Percentiles rank a stretch among this genome's conserved stretches.
These are phyloP conservation scores for Oscheius sp. DNA, from an alignment of 1,140 invertebrate species.

Conservation along the genomic window DNA sequence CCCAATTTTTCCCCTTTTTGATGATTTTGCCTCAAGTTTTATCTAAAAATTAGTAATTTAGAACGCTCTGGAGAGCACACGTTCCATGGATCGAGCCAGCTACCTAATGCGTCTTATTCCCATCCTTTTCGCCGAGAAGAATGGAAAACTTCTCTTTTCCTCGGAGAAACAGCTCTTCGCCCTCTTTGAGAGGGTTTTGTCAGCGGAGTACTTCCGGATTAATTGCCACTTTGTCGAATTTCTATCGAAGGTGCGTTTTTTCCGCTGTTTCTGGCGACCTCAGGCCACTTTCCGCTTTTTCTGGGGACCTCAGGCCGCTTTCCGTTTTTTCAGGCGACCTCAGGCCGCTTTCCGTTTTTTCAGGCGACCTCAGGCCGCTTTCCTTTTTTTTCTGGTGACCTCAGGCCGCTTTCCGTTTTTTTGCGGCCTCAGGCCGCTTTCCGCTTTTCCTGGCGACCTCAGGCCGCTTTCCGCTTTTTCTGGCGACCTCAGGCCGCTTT, in stretches of 20 bases:
- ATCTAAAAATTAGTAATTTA: neutral
- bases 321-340: too few species aligned
- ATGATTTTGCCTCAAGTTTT: neutral
- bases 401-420: too few species aligned
- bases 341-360: too few species aligned
- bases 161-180: too few species aligned
- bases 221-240: slow-evolving; percentile 1
- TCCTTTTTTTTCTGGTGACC: too few species aligned
- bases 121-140: neutral
- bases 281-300: too few species aligned
- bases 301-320: too few species aligned
- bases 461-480: too few species aligned
- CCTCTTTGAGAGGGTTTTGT: neutral
- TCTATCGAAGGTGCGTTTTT: neutral
- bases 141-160: neutral
- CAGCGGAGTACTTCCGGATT: slow-evolving; percentile 5
- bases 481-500: too few species aligned
- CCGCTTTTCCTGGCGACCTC: too few species aligned
- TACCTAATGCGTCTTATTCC: slow-evolving; percentile 3
- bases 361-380: too few species aligned
- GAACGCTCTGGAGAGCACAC: slow-evolving; percentile 12
- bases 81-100: neutral
- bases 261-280: slow-evolving; percentile 15
- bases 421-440: too few species aligned
- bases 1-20: neutral